phyloP scores from a whole-genome alignment of 2,113 vertebrate genomes.

The Engraulis encrasicolus region DNA sequence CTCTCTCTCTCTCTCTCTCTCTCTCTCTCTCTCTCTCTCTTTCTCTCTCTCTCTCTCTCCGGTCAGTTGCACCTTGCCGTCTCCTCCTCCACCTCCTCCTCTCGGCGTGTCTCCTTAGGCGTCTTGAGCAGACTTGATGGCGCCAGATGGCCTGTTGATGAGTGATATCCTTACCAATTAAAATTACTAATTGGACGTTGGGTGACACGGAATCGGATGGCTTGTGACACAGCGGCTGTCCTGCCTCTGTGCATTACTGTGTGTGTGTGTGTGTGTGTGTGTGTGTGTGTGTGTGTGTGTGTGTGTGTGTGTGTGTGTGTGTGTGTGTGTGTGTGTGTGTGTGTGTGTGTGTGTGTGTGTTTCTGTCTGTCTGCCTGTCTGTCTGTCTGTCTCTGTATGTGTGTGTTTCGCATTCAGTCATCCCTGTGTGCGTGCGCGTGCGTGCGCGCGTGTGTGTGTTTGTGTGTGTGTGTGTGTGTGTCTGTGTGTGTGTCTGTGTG shows the following conservation, averaged over 20 bases:
- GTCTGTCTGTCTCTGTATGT: too few relatives aligned
- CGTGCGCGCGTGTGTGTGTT: too few relatives aligned
- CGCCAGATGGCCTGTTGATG: slow-evolving; percentile 42
- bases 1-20: slow-evolving; percentile 57
- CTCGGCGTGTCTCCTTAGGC: not conserved
- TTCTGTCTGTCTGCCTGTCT: too few relatives aligned
- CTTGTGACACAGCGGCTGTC: not conserved
- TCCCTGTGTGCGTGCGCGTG: too few relatives aligned
- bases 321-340: not conserved
- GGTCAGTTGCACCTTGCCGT: not conserved
- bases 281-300: slow-evolving; percentile 16
- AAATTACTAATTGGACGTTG: slow-evolving; percentile 42
- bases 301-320: not conserved
- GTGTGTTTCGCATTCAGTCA: too few relatives aligned
- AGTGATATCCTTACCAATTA: slow-evolving; percentile 46
- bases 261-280: not conserved
- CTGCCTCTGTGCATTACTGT: not conserved
- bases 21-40: slow-evolving; percentile 51
- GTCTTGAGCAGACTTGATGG: slow-evolving; percentile 20
- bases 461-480: too few relatives aligned
- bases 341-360: too few relatives aligned
- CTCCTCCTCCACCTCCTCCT: too few relatives aligned
- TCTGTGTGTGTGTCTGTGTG: too few relatives aligned
- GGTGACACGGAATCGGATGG: slow-evolving; percentile 7
- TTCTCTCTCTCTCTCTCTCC: not conserved